Percentiles rank a stretch among this genome's conserved stretches.
Conservation (phyloP, 2,113 vertebrate species). For the Trochalopteron elliotii region DNA sequence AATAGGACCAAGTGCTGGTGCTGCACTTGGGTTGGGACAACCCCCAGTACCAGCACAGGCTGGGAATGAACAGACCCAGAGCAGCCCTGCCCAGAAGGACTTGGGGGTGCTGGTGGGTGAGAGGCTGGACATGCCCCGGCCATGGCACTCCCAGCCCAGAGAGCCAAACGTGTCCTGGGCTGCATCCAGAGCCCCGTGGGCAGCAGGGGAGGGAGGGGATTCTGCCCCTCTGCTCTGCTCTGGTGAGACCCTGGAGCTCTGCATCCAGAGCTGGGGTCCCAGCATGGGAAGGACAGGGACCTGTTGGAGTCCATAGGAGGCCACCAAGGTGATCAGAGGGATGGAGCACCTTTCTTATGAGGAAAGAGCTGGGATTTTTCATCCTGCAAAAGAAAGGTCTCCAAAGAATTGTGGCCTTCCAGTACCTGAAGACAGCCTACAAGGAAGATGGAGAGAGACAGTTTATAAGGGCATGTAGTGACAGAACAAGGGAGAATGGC, state of each 20-base stretch:
- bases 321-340: accelerated
- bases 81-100: not conserved
- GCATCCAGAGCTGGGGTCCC: not conserved
- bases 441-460: not conserved
- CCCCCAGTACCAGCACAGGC: accelerated
- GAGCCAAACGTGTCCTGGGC: not conserved
- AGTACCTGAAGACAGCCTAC: not conserved
- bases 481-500: not conserved
- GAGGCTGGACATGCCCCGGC: not conserved
- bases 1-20: accelerated
- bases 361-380: not conserved
- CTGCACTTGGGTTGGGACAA: accelerated
- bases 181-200: not conserved
- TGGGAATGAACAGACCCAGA: not conserved
- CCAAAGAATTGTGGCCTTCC: not conserved
- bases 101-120: not conserved
- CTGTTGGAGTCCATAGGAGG: not conserved
- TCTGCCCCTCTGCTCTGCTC: not conserved
- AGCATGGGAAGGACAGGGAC: not conserved
- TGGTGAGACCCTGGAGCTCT: not conserved
- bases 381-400: not conserved
- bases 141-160: not conserved
- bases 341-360: accelerated
- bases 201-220: not conserved
- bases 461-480: not conserved